Percentiles rank a stretch among this genome's conserved stretches.
Evolutionary conservation across 2,888 invertebrate species (phyloP).

Genomic region (Orthonevra nobilis): DNA sequence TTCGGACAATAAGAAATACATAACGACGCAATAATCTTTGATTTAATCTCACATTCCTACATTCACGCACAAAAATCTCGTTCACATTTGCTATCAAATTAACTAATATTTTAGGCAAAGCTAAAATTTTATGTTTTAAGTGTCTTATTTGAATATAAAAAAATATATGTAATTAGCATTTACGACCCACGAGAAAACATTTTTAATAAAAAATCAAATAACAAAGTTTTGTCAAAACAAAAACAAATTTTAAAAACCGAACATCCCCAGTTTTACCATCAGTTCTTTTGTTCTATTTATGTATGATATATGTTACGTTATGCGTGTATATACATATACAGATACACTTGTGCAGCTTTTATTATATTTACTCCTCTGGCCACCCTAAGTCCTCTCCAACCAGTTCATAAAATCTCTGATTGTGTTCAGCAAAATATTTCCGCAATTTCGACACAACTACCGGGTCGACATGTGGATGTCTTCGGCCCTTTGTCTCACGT

Average conservation of each 20-base stretch:
- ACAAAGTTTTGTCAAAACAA: slow-evolving; percentile 13
- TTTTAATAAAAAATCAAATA: slow-evolving; percentile 5
- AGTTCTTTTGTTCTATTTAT: slow-evolving; percentile 58
- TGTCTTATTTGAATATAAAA: slow-evolving; percentile 54
- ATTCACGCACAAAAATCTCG: slow-evolving; percentile 36
- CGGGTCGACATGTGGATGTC: slow-evolving; percentile 92
- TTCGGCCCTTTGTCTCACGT: slow-evolving; percentile 89
- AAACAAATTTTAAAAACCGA: slow-evolving; percentile 20
- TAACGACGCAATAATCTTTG: too few species aligned
- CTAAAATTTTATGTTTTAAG: too few species aligned
- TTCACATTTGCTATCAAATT: slow-evolving; percentile 41
- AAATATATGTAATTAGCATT: slow-evolving; percentile 61
- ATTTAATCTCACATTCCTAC: slow-evolving; percentile 21
- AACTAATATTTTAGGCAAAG: slow-evolving; percentile 39
- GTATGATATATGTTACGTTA: too few species aligned
- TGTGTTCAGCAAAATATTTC: slow-evolving; percentile 94
- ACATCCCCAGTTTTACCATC: slow-evolving; percentile 55
- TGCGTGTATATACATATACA: too few species aligned
- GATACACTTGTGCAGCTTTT: slow-evolving; percentile 44
- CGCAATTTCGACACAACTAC: slow-evolving; percentile 89
- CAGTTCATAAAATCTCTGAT: slow-evolving; percentile 94
- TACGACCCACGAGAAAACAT: slow-evolving; percentile 29
- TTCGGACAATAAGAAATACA: too few species aligned
- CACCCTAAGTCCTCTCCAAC: slow-evolving; percentile 96
- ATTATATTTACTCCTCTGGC: slow-evolving; percentile 89